Evolutionary conservation across 2,797 vertebrate genomes (phyloP), one percentile per base, ranked within the genome.

Genomic region (Poecile montanus): DNA sequence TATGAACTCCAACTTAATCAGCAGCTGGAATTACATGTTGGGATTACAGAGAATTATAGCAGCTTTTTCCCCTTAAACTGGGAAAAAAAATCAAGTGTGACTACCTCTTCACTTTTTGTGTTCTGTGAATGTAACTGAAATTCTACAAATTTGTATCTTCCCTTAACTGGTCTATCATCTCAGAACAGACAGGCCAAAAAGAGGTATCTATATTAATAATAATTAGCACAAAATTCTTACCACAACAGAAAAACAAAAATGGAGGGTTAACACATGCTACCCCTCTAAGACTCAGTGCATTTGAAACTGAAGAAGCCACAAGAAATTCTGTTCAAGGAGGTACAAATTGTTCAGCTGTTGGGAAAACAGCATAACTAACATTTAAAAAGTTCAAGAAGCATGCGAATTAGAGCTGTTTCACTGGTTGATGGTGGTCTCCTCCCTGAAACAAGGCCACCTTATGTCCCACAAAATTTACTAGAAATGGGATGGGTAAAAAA

Each of bases 351-450:
- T 57, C 23, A 89, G 61, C 42, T 91, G 44, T 26, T 73, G 48
- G 34, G 29, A 77, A 85, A 70, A 62, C 56, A 65, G 50, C 11
- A 6, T 11, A 83, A 88, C 23, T 13, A 79, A 85, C 16, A 73
- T n/a, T 2, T 1, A 20, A 72, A 23, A 23, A 21, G 14, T 61
- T 61, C 30, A 91, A 48, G 30, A 72, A 85, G 27, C 0, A 0
- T 9, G 4, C 54, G 30, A 86, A 80, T 54, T 73, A 54, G 25
- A 91, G 47, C 16, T 83, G 12, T 79, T 88, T 65, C 77, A 38
- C 48, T n/a, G 27, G 42, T 10, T 47, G 29, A 71, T 63, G 38
- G 42, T 32, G 30, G 42, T 45, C 30, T 73, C 50, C 54, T 29
- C 32, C 47, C 51, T 68, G 47, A 82, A 85, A 80, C 13, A 76